Evolutionary conservation across 1,140 invertebrate genomes (phyloP), one percentile per base, ranked within the genome.

Genomic region (Lepidurus couesii): DNA sequence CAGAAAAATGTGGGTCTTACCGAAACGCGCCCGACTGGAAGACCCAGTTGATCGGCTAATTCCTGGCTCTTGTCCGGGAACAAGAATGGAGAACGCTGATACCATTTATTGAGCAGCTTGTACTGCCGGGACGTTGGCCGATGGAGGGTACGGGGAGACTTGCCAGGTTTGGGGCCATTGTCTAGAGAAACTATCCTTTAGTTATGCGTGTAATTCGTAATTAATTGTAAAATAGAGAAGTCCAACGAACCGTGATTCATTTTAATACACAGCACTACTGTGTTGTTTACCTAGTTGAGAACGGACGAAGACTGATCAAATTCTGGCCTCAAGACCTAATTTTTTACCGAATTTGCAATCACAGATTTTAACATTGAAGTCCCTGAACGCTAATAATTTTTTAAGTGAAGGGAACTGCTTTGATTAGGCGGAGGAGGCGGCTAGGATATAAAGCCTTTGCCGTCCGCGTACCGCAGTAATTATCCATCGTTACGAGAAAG

Each of bases 1-100:
- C 53, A 65, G 53, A 65, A 65, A 34, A 65, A 21, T 16, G 53
- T 13, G 53, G 53, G 13, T 65, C 53, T 65, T 65, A 65, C 53
- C 16, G 21, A 21, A 21, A 65, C 21, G 53, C 53, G 16, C 21
- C 21, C 21, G 53, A 65, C 53, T 65, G 53, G 53, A 65, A 65
- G 53, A 65, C 53, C 16, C 8, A 65, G 53, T 65, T 65, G 53
- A 65, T 65, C 53, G 53, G 53, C 53, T 65, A 65, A 65, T 65
- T 65, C 53, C 8, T 65, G 53, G 16, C 53, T 21, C 21, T 21
- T 21, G 53, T 65, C 53, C 21, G 53, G 53, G 13, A n/a, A 65
- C 53, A 65, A 65, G 53, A 65, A 65, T 65, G 53, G 9, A 9
- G 53, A 65, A 65, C 21, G 53, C 53, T 65, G 53, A 65, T 65